Evolutionary conservation across 2,888 invertebrate genomes (phyloP), one percentile per base, ranked within the genome.

Genomic region (Epicampocera succincta): DNA sequence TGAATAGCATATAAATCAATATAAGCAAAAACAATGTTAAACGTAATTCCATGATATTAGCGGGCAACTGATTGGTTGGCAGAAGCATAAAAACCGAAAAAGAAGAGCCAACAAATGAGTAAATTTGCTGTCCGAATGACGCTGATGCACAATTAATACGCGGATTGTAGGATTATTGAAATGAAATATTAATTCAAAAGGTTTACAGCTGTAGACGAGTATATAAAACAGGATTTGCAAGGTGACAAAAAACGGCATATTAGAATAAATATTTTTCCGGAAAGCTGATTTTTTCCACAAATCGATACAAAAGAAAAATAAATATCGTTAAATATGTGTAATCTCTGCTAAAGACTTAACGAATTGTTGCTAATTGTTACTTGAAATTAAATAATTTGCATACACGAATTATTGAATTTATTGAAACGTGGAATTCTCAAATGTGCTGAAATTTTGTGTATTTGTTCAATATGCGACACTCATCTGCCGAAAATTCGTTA

Each of bases 161-260:
- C 13, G 12, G 21, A 48, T 50, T 60, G 6, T 21, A 9, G 40
- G 58, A 68, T 75, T 66, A 75, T 3, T 58, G 33, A 60, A 19
- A 44, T 68, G 13, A 42, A 75, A 66, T 58, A 50, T 60, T 68
- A 75, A 75, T 68, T 11, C 68, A 12, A 52, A 44, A 60, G 50
- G 5, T 1, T 52, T 68, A 42, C 42, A 40, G 11, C 11, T 50
- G 40, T 58, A 29, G 3, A 33, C 33, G 48, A 46, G 5, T 42
- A 12, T 40, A 60, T 25, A 8, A 74, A 75, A 68, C 48, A 6
- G 15, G 5, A 38, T 33, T 73, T 21, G 21, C 21, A 9, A 33
- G 33, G 33, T 33, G 33, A 33, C 33, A 33, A 33, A 33, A 33
- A 33, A n/a, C n/a, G 33, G 33, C 3, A 9, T 9, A 33, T 33